These are phyloP conservation scores for Zootoca vivipara DNA, from an alignment of 2,113 vertebrate genomes.

Conservation along the genomic window DNA sequence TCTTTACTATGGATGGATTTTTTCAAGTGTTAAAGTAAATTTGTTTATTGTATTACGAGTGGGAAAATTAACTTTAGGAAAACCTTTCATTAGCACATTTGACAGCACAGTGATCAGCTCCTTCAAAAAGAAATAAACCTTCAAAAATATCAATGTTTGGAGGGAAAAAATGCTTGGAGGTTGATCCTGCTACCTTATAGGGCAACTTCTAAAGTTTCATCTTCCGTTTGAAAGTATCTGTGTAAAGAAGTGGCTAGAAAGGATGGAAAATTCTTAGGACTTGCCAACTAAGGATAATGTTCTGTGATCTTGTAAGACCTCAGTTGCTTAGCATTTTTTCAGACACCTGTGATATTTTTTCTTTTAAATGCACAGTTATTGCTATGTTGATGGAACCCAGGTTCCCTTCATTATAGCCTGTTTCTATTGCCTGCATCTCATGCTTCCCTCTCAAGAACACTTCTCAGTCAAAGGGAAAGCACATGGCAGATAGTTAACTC, in stretches of 20 bases:
- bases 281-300: not conserved
- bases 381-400: not conserved
- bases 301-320: not conserved
- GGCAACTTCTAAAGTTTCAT: not conserved
- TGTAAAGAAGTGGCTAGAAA: not conserved
- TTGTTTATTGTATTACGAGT: slow-evolving; percentile 78
- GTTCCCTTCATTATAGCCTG: too few species aligned
- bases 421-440: not conserved
- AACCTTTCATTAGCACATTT: slow-evolving; percentile 75
- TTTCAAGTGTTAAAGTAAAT: slow-evolving; percentile 85
- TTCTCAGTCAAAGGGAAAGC: too few species aligned
- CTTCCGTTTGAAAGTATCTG: not conserved
- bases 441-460: not conserved
- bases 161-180: slow-evolving; percentile 56
- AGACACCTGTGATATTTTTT: not conserved
- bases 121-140: slow-evolving; percentile 53
- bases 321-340: not conserved
- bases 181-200: slow-evolving; percentile 30
- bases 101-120: slow-evolving; percentile 62
- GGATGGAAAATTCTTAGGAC: not conserved
- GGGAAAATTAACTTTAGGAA: slow-evolving; percentile 80
- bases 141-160: slow-evolving; percentile 48
- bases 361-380: not conserved
- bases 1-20: slow-evolving; percentile 80
- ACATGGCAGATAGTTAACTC: too few species aligned